phyloP scores from a whole-genome alignment of 2,797 vertebrate species.

The Sebastes umbrosus region DNA sequence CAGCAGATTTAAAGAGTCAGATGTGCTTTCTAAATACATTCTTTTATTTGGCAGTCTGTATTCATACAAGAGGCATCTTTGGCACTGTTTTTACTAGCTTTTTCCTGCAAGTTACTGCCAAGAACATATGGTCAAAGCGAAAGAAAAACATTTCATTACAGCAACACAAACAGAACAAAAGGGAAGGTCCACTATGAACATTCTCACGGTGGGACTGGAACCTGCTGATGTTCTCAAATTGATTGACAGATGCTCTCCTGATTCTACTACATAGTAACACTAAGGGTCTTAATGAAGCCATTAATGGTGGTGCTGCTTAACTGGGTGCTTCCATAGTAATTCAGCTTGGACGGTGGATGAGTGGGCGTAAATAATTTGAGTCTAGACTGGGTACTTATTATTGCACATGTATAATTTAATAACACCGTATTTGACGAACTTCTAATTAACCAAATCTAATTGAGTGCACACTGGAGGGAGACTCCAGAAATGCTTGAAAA shows the following conservation, averaged over 20 bases:
- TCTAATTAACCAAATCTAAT: constrained; percentile 3
- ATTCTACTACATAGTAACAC: neutral
- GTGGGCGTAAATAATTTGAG: constrained; percentile 11
- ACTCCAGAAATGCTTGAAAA: neutral
- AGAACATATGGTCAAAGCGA: constrained; percentile 21
- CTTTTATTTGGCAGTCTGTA: constrained; percentile 21
- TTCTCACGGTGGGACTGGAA: neutral
- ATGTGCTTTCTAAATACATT: constrained; percentile 41
- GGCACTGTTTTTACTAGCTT: neutral
- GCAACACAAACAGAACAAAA: constrained; percentile 6
- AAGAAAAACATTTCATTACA: constrained; percentile 10
- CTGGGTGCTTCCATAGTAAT: neutral
- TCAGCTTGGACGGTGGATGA: neutral
- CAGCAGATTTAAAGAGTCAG: constrained; percentile 41
- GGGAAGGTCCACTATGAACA: neutral
- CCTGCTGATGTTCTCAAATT: neutral
- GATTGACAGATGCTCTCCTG: neutral
- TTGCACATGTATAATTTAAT: constrained; percentile 24
- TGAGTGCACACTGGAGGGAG: neutral
- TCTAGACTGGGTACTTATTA: constrained; percentile 26
- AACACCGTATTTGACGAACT: neutral
- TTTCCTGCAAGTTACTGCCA: neutral
- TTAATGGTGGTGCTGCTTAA: neutral
- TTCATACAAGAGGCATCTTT: constrained; percentile 8
- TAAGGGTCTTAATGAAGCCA: neutral